Evolutionary conservation across 2,888 invertebrate species (phyloP), one percentile per base, ranked within the genome.

Genomic region (Perdita meconis): DNA sequence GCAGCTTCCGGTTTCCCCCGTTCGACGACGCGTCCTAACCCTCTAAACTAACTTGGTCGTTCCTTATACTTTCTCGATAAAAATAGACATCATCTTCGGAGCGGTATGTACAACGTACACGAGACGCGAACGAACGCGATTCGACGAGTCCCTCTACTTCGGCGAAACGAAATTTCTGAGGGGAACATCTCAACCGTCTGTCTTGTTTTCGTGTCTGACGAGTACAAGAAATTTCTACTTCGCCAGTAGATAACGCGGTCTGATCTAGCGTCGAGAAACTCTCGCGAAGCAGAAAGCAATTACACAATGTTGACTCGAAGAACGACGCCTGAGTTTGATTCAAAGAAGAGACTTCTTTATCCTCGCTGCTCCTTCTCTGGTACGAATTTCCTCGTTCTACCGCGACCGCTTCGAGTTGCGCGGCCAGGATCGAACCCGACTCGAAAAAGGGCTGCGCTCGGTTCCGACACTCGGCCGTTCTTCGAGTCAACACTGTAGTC

Each of bases 11-110:
- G 38, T 38, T 36, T 44, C 44, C n/a, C n/a, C n/a, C 63, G 38
- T 24, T 12, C 34, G 42, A 19, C 36, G 40, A 19, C 56, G 22
- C 36, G 12, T 4, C 22, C 44, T n/a, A n/a, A 16, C 34, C 19
- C n/a, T 47, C 63, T 56, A 69, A 59, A 56, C 75, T 83, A 82
- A 71, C 80, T 85, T 85, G 85, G 85, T 85, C 85, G 76, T 78
- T 85, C 81, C 78, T 84, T 71, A 68, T 79, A 81, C 82, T 79
- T 78, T 75, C 81, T 84, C 87, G 77, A 86, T 84, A 89, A 89
- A 89, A 89, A 89, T 89, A 89, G 83, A 89, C 80, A 77, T 73
- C 80, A 83, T 83, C 73, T 30, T 74, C 73, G 60, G 53, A 26
- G 34, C 67, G 40, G 53, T 70, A 81, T 75, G 75, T 81, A 84